Conservation (phyloP, 2,888 invertebrate genomes). For the Arenicola marina region DNA sequence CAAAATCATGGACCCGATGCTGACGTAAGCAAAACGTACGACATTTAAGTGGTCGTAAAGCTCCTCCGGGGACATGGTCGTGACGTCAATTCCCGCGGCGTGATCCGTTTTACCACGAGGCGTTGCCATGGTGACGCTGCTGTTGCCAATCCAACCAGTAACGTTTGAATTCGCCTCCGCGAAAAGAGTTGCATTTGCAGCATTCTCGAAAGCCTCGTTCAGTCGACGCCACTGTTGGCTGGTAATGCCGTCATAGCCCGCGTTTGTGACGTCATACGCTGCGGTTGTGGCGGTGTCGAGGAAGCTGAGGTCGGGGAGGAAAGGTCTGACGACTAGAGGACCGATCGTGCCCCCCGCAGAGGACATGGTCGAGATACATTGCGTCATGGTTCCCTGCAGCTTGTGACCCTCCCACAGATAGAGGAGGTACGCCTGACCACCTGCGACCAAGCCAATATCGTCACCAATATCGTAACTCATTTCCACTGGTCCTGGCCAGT, state of each 20-base stretch:
- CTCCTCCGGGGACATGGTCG: not conserved
- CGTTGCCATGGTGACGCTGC: too few relatives aligned
- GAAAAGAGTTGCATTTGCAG: too few relatives aligned
- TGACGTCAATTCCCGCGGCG: not conserved
- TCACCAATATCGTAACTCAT: slow-evolving; percentile 21
- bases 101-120: not conserved
- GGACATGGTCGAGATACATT: slow-evolving; percentile 20
- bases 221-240: too few relatives aligned
- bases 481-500: too few relatives aligned
- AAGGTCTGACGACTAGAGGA: slow-evolving; percentile 19
- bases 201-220: too few relatives aligned
- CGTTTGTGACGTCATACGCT: not conserved
- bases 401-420: slow-evolving; percentile 15
- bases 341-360: slow-evolving; percentile 21
- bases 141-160: not conserved
- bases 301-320: slow-evolving; percentile 18
- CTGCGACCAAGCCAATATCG: slow-evolving; percentile 12
- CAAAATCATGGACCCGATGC: not conserved
- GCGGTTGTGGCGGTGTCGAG: slow-evolving; percentile 5
- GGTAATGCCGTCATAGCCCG: not conserved
- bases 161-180: not conserved
- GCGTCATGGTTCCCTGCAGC: slow-evolving; percentile 14
- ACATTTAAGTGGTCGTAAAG: not conserved
- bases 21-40: not conserved
- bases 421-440: slow-evolving; percentile 24